Evolutionary conservation across 2,888 invertebrate genomes (phyloP), one percentile per base, ranked within the genome.

Genomic region (Acleris holmiana): DNA sequence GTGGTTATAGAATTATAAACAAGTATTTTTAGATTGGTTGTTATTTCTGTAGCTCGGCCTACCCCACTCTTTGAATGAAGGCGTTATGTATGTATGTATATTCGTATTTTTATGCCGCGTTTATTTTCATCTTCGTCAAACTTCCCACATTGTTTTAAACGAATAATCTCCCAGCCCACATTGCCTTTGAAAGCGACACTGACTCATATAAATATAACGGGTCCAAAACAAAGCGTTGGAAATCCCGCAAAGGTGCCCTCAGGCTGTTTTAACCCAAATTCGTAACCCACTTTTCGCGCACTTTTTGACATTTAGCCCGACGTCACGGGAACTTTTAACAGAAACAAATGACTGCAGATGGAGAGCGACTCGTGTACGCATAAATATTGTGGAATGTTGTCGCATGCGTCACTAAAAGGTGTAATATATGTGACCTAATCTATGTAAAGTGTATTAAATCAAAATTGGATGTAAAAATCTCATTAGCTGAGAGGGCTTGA

Each of bases 321-420:
- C 58, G 65, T 58, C 65, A 65, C 61, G 44, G 51, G 61, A 65
- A 67, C 53, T 67, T 67, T 67, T 67, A 65, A 67, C 67, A 65
- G 61, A 65, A 67, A 67, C 61, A 65, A 67, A 65, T 67, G 66
- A 64, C 64, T 58, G 53, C 64, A 53, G 21, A 25, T 48, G 51
- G 51, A 54, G 55, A 49, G 49, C 25, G 19, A 13, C 19, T 53
- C 10, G 8, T 17, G 50, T 25, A 4, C 25, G 51, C 35, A 10
- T 13, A 18, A 18, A 53, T 19, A 13, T 35, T 35, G 44, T 44
- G 17, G 44, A 1, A 13, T 4, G 13, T 1, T 51, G 29, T 8
- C 50, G 51, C 18, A 18, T 3, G 51, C 18, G 40, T 15, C 53
- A 5, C 15, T 35, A 25, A 3, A 13, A 35, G 35, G 13, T 35